A percentile compares a stretch with the other conserved stretches of the same genome.
These are phyloP conservation scores for Cepaea hortensis DNA, from an alignment of 2,888 invertebrate genomes.

Conservation along the genomic window DNA sequence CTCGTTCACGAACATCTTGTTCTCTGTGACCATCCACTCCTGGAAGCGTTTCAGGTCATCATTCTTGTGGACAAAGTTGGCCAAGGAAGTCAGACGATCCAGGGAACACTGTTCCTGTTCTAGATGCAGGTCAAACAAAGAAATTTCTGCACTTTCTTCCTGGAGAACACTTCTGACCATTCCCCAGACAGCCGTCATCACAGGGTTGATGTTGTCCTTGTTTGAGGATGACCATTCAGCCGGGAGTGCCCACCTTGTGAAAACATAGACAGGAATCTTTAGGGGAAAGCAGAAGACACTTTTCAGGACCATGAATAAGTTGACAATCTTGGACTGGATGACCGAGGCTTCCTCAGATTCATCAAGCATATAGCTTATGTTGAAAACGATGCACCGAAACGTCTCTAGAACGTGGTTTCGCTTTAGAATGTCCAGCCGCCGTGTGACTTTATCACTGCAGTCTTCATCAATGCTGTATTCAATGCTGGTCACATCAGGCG, in stretches of 20 bases:
- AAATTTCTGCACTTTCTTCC: constrained; percentile 43
- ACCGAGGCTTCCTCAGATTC: constrained; percentile 24
- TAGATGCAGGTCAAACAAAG: constrained; percentile 47
- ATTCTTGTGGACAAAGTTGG: constrained; percentile 20
- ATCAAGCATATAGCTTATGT: constrained; percentile 17
- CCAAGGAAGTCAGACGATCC: constrained; percentile 26
- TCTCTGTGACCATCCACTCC: constrained; percentile 41
- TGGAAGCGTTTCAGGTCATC: constrained; percentile 35
- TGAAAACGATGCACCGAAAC: constrained; percentile 18
- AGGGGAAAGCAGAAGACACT: constrained; percentile 12
- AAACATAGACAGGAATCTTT: constrained; percentile 39
- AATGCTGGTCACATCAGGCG: not conserved
- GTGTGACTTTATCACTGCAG: not conserved
- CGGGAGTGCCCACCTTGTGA: constrained; percentile 44
- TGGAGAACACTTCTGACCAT: constrained; percentile 47
- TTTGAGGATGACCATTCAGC: not conserved
- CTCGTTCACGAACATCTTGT: constrained; percentile 41
- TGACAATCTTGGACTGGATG: constrained; percentile 22
- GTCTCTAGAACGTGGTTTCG: not conserved
- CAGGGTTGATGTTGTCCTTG: constrained; percentile 27
- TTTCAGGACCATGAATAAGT: constrained; percentile 39
- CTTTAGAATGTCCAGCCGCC: not conserved
- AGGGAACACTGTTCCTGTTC: constrained; percentile 27
- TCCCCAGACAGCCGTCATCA: constrained; percentile 52
- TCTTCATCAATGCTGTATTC: not conserved